A percentile compares a stretch with the other conserved stretches of the same genome.
These are phyloP conservation scores for Lipotes vexillifer DNA, from an alignment of 2,113 vertebrate species.

Conservation along the genomic window DNA sequence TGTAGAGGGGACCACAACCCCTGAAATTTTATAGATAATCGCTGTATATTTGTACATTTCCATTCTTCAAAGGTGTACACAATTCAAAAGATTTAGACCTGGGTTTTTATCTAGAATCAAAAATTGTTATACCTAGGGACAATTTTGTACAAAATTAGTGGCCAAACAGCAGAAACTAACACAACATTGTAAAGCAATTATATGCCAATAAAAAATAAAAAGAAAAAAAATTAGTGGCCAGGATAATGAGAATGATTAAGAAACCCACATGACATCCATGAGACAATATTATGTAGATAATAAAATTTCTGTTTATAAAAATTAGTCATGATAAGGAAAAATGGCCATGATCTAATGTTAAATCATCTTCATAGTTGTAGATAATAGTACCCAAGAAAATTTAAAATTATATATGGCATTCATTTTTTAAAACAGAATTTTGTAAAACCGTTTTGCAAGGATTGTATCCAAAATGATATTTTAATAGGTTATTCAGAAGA, in stretches of 20 bases:
- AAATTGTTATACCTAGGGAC: background rate
- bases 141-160: background rate
- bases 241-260: background rate
- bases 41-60: background rate
- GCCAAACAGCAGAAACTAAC: no score
- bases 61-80: background rate
- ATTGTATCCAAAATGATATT: background rate
- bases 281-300: background rate
- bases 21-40: background rate
- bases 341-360: background rate
- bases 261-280: background rate
- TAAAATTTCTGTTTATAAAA: background rate
- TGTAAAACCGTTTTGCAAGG: background rate
- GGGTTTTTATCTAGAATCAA: background rate
- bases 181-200: no score
- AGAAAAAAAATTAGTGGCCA: no score
- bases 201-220: no score
- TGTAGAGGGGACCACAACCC: background rate
- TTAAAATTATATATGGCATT: background rate
- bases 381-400: background rate
- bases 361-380: background rate
- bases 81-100: background rate
- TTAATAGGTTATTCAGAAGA: background rate
- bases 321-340: background rate
- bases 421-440: background rate